Base-by-base conservation (phyloP, 2,797 vertebrate species). In the Ataeniobius toweri region DNA sequence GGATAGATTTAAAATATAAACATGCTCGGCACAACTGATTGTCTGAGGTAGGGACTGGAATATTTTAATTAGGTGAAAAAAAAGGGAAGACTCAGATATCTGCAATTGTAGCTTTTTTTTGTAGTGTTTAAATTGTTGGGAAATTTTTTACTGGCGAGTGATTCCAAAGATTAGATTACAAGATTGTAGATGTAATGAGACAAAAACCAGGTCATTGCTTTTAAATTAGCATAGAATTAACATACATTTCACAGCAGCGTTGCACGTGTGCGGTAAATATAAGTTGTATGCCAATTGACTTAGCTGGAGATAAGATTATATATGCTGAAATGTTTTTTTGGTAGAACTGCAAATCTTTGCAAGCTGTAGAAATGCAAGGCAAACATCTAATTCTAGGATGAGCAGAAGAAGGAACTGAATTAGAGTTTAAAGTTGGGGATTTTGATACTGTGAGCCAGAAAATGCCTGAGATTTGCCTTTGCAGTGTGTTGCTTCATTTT, bases 1-100 rank as follows among this genome's bases (percentile, higher is more conserved):
- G 20, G 28, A 24, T 18, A 8, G 41, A 69, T 48, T 69, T 69
- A 69, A 69, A n/a, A 48, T 69, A 69, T 41, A 69, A 69, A 69
- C 41, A 48, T 69, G 41, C 7, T 69, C 2, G 24, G 14, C 41
- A 69, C 24, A 69, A 18, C 41, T 2, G 24, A 3, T 48, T n/a
- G 26, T 26, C 56, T 69, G 41, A 69, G 12, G 13, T 12, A 69
- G 44, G 24, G 4, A 6, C 41, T 69, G 3, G 2, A n/a, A 46
- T n/a, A 18, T 48, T 18, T 26, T 46, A 0, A 3, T 16, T 36
- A 4, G 36, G 36, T 16, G 26, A 59, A 10, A 59, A 3, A 59
- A 13, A n/a, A n/a, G n/a, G 8, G 8, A 12, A 26, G 9, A 3
- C n/a, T n/a, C 9, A 13, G 58, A 59, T 28, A 28, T 59, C 26